These are phyloP conservation scores for Dicranocentrus wangi DNA, from an alignment of 2,888 invertebrate genomes.

Conservation along the genomic window DNA sequence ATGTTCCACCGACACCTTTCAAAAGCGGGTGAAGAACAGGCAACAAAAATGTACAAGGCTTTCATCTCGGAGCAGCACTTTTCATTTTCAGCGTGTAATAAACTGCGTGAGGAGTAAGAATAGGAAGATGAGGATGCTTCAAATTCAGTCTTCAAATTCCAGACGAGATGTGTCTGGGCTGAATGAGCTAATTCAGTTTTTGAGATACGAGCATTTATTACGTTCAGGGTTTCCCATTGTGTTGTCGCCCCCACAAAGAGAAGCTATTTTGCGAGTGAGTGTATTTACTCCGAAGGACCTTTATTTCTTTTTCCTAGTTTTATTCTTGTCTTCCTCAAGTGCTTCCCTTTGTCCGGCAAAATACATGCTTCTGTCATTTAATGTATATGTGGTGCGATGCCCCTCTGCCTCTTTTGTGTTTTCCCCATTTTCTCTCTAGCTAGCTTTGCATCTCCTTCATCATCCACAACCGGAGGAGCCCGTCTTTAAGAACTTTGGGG, in stretches of 20 bases:
- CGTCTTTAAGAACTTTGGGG: background rate
- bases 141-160: slow-evolving; percentile 51
- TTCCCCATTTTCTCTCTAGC: background rate
- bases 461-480: too few species aligned
- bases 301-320: slow-evolving; percentile 2
- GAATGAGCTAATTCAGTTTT: slow-evolving; percentile 53
- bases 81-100: too few species aligned
- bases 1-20: slow-evolving; percentile 41
- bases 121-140: slow-evolving; percentile 13
- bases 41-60: too few species aligned
- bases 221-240: slow-evolving; percentile 39
- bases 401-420: slow-evolving; percentile 7
- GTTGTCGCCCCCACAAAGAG: slow-evolving; percentile 29
- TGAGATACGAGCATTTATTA: slow-evolving; percentile 32
- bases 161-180: slow-evolving; percentile 29
- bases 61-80: too few species aligned
- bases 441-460: background rate
- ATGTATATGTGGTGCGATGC: background rate
- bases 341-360: slow-evolving; percentile 56
- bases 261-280: slow-evolving; percentile 22
- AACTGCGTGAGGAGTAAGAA: too few species aligned
- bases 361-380: slow-evolving; percentile 9
- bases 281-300: background rate
- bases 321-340: slow-evolving; percentile 32
- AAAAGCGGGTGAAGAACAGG: too few species aligned